These are phyloP conservation scores for Cacatua alba DNA, from an alignment of 2,113 vertebrate genomes.

Conservation along the genomic window DNA sequence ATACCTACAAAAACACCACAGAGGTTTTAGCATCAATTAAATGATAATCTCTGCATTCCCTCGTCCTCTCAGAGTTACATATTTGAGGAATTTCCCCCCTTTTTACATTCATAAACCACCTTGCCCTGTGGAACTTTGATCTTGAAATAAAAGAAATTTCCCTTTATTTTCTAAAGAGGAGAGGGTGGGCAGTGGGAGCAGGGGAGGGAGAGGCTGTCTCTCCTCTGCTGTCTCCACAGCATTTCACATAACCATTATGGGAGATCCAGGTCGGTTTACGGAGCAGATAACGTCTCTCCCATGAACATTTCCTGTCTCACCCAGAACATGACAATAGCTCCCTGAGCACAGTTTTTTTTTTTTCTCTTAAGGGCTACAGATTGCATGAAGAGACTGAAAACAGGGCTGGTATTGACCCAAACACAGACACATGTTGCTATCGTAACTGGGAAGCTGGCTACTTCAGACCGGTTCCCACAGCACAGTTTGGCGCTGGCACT, in stretches of 20 bases:
- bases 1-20: slow-evolving; percentile 76
- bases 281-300: slow-evolving; percentile 11
- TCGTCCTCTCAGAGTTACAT: not conserved
- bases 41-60: fast-evolving
- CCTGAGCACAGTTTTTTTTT: not conserved
- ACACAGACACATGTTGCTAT: not conserved
- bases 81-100: not conserved
- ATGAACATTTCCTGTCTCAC: slow-evolving; percentile 29
- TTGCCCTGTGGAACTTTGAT: not conserved
- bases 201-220: not conserved
- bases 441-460: not conserved
- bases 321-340: slow-evolving; percentile 34
- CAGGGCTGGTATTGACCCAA: slow-evolving; percentile 28
- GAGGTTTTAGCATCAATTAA: not conserved
- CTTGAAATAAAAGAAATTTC: not conserved
- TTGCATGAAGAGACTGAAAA: not conserved
- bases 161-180: not conserved
- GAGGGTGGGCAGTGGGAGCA: not conserved
- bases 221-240: not conserved
- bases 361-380: not conserved
- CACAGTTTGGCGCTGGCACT: slow-evolving; percentile 39
- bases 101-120: not conserved
- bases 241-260: not conserved
- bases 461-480: not conserved
- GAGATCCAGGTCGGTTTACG: not conserved